Evolutionary conservation across 2,113 vertebrate genomes (phyloP), one percentile per base, ranked within the genome.

Genomic region (Labrus mixtus): DNA sequence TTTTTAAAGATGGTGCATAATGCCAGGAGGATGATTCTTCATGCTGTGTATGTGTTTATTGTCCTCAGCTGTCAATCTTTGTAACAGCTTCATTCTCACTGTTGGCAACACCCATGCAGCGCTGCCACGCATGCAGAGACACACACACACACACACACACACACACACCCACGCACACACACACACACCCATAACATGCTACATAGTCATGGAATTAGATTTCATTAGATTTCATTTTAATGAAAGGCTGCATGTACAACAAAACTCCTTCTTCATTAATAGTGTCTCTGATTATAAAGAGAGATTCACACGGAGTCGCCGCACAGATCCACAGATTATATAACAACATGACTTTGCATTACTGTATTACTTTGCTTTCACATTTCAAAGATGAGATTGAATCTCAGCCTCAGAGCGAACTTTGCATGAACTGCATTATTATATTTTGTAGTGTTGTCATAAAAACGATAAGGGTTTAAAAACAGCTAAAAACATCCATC

Each of bases 21-120:
- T 64, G 78, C 64, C 78, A 76, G 65, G 8, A 59, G 39, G 67
- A 83, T 33, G 68, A 85, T 85, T 79, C 36, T 62, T 65, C n/a
- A 76, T 71, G 56, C 58, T 67, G 36, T 73, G 41, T 66, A 53
- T 73, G 41, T 66, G 45, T 80, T 48, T 75, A 53, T 74, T 76
- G 51, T 83, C 41, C 55, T 66, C 43, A 61, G 62, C 41, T 67
- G 73, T 82, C 78, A 78, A 39, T 78, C 53, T 45, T 3, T 73
- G 22, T 43, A 53, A 64, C 65, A 60, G 55, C 69, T 75, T 53
- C 46, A 88, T 81, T 66, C 64, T 45, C 76, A 39, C 72, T 75
- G 68, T 65, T 79, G 72, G 73, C 68, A 66, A 16, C 60, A 20
- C 19, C 23, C 63, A 56, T 53, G 51, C 1, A 12, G 43, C 25